These are phyloP conservation scores for Heteronetta atricapilla DNA, from an alignment of 2,113 vertebrate genomes.

Conservation along the genomic window DNA sequence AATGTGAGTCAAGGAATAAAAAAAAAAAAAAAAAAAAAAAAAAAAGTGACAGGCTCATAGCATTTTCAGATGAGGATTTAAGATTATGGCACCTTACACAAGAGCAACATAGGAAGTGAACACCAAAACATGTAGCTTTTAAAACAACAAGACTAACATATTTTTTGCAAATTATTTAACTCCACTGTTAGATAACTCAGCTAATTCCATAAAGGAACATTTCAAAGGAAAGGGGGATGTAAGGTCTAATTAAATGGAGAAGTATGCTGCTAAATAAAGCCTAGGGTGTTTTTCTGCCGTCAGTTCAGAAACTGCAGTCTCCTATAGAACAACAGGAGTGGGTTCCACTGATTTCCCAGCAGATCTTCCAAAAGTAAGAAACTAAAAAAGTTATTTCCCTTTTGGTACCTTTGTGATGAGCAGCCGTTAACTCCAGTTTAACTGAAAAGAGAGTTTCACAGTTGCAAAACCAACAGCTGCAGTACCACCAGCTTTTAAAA, in stretches of 20 bases:
- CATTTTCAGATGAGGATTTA: slow-evolving; percentile 52
- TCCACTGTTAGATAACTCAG: neutral
- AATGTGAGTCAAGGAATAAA: slow-evolving; percentile 54
- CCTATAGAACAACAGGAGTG: neutral
- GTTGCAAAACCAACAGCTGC: neutral
- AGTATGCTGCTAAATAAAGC: neutral
- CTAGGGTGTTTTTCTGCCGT: neutral
- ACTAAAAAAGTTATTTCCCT: neutral
- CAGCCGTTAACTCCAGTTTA: neutral
- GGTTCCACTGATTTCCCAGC: neutral
- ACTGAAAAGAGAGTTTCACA: neutral
- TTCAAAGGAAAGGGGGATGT: neutral
- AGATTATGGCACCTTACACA: slow-evolving; percentile 14
- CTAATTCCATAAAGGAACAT: neutral
- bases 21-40: slow-evolving; percentile 57
- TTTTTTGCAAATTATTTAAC: neutral
- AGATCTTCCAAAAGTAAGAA: neutral
- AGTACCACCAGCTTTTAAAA: neutral
- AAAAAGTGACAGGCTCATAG: slow-evolving; percentile 53
- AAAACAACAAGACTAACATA: slow-evolving; percentile 17
- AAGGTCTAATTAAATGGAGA: neutral
- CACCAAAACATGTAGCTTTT: neutral
- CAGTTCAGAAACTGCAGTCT: neutral
- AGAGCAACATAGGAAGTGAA: slow-evolving; percentile 21
- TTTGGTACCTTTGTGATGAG: neutral